These are phyloP conservation scores for Tragelaphus strepsiceros DNA, from an alignment of 2,113 vertebrate genomes.

Conservation along the genomic window DNA sequence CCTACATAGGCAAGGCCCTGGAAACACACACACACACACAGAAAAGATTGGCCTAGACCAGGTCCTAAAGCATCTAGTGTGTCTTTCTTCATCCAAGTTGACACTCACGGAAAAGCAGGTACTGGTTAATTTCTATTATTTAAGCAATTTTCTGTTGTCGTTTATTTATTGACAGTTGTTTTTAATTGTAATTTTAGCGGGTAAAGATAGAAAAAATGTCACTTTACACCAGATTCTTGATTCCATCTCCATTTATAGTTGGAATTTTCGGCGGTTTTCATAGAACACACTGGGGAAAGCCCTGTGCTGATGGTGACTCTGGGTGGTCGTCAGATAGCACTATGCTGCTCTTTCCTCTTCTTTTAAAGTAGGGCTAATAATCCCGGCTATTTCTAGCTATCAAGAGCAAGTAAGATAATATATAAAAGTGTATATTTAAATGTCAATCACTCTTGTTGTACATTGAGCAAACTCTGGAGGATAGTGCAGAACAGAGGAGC, in stretches of 20 bases:
- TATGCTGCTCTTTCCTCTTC: background rate
- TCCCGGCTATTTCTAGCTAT: background rate
- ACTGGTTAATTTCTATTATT: background rate
- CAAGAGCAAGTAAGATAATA: background rate
- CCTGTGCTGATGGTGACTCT: background rate
- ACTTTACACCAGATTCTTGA: background rate
- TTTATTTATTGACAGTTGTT: background rate
- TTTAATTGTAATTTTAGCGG: background rate
- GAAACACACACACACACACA: background rate
- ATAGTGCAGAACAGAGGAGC: background rate
- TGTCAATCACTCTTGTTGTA: background rate
- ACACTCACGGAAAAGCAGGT: background rate
- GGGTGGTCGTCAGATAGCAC: background rate
- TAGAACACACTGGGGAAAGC: background rate
- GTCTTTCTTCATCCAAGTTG: background rate
- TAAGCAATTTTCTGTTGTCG: background rate
- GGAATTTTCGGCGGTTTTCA: background rate
- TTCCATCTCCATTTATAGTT: background rate
- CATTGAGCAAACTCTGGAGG: background rate
- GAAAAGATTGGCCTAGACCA: too few relatives aligned
- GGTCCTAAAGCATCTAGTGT: background rate
- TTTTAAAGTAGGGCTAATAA: background rate
- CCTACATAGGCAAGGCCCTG: background rate
- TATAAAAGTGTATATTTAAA: background rate
- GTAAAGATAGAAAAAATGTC: background rate